Evolutionary conservation across 2,888 invertebrate species (phyloP).

Genomic region (Leucophenga montana): DNA sequence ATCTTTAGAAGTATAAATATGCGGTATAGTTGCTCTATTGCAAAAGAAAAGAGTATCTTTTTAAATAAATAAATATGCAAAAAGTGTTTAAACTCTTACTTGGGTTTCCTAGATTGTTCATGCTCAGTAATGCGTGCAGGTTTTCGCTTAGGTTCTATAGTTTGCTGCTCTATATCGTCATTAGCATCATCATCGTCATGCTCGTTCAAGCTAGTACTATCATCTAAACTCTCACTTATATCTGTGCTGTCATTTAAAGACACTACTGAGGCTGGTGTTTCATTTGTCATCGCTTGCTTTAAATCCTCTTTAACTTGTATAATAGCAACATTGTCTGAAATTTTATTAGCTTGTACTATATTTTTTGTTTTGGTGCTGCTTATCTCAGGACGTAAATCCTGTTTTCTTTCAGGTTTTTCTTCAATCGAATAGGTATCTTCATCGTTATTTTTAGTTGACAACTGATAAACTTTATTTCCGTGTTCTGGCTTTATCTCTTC

Average conservation of each 20-base stretch:
- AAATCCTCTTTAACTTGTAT: too few relatives aligned
- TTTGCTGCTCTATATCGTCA: slow-evolving; percentile 30
- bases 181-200: slow-evolving; percentile 13
- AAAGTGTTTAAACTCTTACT: slow-evolving; percentile 36
- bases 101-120: slow-evolving; percentile 32
- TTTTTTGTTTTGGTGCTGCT: slow-evolving; percentile 4
- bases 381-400: not conserved
- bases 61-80: not conserved
- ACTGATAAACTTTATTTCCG: not conserved
- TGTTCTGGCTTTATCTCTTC: slow-evolving; percentile 35
- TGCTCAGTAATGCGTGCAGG: slow-evolving; percentile 37
- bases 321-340: too few relatives aligned
- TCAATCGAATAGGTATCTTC: slow-evolving; percentile 59
- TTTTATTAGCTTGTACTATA: too few relatives aligned
- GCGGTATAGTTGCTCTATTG: slow-evolving; percentile 37
- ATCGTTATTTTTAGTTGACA: slow-evolving; percentile 29
- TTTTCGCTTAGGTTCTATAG: not conserved
- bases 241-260: slow-evolving; percentile 54
- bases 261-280: not conserved
- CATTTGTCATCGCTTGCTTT: not conserved
- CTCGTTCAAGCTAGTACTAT: slow-evolving; percentile 41
- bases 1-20: slow-evolving; percentile 53
- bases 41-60: not conserved
- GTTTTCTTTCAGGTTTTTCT: slow-evolving; percentile 30
- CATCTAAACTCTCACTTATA: slow-evolving; percentile 59